These are phyloP conservation scores for Carollia perspicillata DNA, from an alignment of 2,113 vertebrate genomes.

Conservation along the genomic window DNA sequence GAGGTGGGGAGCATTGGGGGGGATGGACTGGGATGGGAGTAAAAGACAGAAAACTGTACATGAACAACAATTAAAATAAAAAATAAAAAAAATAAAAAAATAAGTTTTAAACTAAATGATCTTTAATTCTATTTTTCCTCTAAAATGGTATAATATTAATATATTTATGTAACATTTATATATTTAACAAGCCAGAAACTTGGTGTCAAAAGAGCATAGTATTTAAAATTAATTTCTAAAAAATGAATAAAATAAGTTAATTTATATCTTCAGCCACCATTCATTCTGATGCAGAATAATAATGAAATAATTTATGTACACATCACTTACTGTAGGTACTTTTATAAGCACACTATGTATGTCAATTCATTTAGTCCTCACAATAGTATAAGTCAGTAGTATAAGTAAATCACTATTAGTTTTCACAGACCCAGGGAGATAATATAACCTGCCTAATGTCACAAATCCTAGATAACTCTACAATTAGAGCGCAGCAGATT, in stretches of 20 bases:
- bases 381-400: background rate
- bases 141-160: background rate
- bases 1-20: too few relatives aligned
- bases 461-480: background rate
- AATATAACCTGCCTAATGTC: background rate
- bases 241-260: too few relatives aligned
- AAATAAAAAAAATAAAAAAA: too few relatives aligned
- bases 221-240: conserved; percentile 12
- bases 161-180: background rate
- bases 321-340: background rate
- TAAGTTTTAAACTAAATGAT: background rate
- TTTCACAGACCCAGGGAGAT: background rate
- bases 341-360: background rate
- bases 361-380: background rate
- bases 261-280: background rate
- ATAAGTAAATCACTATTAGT: background rate
- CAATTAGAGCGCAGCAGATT: background rate
- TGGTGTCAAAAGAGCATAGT: background rate
- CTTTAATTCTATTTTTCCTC: background rate
- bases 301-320: background rate
- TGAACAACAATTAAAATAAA: too few relatives aligned
- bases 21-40: too few relatives aligned
- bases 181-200: background rate
- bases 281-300: background rate
- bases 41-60: too few relatives aligned